Evolutionary conservation across 1,140 invertebrate species (phyloP).

Genomic region (Drosophila malerkotliana): DNA sequence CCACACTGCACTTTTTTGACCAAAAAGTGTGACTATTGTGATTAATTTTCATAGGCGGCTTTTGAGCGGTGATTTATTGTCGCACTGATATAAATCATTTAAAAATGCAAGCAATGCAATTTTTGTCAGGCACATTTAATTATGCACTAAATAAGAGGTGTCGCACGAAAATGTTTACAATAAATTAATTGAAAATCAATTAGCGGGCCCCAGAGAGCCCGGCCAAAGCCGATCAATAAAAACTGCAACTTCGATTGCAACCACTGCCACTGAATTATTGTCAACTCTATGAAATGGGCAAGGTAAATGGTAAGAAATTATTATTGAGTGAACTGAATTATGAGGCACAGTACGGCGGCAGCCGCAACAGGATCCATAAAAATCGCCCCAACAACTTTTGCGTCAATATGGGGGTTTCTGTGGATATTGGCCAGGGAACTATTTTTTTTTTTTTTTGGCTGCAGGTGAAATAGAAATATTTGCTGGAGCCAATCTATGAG

Average conservation of each 20-base stretch:
- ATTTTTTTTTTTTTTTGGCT: conserved; percentile 12
- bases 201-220: conserved; percentile 39
- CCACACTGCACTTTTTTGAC: background rate
- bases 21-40: conserved; percentile 56
- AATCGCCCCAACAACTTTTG: conserved; percentile 17
- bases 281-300: conserved; percentile 46
- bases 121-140: conserved; percentile 64
- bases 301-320: conserved; percentile 53
- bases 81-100: conserved; percentile 70
- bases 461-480: conserved; percentile 72
- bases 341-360: conserved; percentile 22
- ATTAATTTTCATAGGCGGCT: conserved; percentile 54
- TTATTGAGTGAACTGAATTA: conserved; percentile 52
- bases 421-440: background rate
- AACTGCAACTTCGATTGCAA: conserved; percentile 12
- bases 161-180: conserved; percentile 69
- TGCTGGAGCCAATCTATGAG: conserved; percentile 46
- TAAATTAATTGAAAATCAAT: conserved; percentile 82
- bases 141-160: conserved; percentile 68
- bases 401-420: background rate
- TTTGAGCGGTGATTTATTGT: conserved; percentile 69
- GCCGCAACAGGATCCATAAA: conserved; percentile 40
- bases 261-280: conserved; percentile 47
- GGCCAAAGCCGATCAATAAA: conserved; percentile 34
- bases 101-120: conserved; percentile 49